Evolutionary conservation across 2,797 vertebrate species (phyloP), one percentile per base, ranked within the genome.

Genomic region (Otus scops): DNA sequence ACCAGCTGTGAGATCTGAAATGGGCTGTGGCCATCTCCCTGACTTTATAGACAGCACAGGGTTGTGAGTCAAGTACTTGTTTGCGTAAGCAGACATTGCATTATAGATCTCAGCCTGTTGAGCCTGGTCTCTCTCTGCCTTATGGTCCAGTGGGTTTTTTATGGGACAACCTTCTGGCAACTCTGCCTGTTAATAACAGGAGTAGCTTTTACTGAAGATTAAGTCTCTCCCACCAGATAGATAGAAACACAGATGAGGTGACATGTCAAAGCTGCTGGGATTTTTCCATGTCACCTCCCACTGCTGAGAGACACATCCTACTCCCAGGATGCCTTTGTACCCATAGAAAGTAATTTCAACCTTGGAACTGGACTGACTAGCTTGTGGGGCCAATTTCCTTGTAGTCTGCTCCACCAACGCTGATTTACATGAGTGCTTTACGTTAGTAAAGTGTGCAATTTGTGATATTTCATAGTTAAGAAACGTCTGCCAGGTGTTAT

Each of bases 401-500:
- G 79, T 74, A 78, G n/a, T 43, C 27, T 83, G 71, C n/a, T 89
- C 45, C 41, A 39, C 41, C 26, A 88, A 15, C 3, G 5, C 84
- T 71, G 92, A 50, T 88, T 69, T 91, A 78, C 69, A 68, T 0
- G 13, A 91, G 39, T 43, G 34, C 24, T 92, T 76, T 92, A 7
- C 65, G 43, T 73, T 76, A 56, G 32, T 53, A 50, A 85, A 94
- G 22, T 38, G 47, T 91, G 77, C 63, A 65, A 56, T 69, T 90
- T 83, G 24, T 92, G 91, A 54, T 88, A 77, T 93, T 94, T 94
- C 76, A 11, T 61, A 75, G 82, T 11, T 74, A 57, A 54, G 91
- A 60, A 76, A 39, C 0, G 1, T 74, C 60, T 94, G 87, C 60
- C 82, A 87, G 86, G 47, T 90, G 68, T 93, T 91, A 89, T 17